These are phyloP conservation scores for Trisateles emortualis DNA, from an alignment of 2,888 invertebrate genomes.

Conservation along the genomic window DNA sequence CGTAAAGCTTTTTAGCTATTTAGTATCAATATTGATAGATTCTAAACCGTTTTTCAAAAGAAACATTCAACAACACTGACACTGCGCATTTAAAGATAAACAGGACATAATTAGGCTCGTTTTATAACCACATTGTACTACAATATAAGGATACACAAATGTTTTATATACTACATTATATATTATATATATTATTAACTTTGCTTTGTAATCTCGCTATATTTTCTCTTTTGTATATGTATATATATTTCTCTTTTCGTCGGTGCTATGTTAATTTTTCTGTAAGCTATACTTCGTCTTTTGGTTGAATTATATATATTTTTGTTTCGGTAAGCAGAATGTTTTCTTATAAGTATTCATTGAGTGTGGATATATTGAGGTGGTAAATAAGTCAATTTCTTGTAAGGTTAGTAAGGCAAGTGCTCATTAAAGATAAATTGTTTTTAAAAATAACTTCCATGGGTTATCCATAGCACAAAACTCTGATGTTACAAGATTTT, in stretches of 20 bases:
- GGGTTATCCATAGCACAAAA: no score
- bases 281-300: constrained; percentile 56
- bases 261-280: constrained; percentile 53
- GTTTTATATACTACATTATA: constrained; percentile 9
- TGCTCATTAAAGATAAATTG: no score
- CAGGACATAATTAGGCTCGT: constrained; percentile 22
- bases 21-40: not conserved
- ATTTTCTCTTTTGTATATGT: constrained; percentile 57
- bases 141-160: constrained; percentile 24
- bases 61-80: constrained; percentile 9
- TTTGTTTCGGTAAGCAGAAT: constrained; percentile 57
- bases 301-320: constrained; percentile 51
- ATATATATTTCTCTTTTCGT: constrained; percentile 46
- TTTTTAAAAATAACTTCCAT: no score
- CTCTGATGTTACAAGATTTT: no score
- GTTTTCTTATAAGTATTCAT: constrained; percentile 58
- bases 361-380: constrained; percentile 48
- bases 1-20: no score
- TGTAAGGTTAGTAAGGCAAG: no score
- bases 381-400: constrained; percentile 25
- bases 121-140: constrained; percentile 14
- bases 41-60: constrained; percentile 13
- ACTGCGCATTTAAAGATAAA: constrained; percentile 10
- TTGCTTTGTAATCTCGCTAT: constrained; percentile 74
- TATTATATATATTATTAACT: constrained; percentile 37